These are phyloP conservation scores for Sepiola atlantica DNA, from an alignment of 2,888 invertebrate species.

Conservation along the genomic window DNA sequence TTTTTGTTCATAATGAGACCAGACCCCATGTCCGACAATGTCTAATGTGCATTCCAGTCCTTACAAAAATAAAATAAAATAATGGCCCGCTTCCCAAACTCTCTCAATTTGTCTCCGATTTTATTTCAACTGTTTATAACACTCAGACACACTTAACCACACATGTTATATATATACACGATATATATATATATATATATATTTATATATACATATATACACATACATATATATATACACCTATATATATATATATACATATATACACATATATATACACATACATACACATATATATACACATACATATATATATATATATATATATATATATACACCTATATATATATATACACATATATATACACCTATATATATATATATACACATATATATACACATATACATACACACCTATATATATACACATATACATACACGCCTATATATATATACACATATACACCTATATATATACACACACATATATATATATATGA, in stretches of 20 bases:
- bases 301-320: not conserved
- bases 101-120: not conserved
- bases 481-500: not conserved
- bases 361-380: not conserved
- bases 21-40: not conserved
- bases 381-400: not conserved
- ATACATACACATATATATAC: not conserved
- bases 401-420: not conserved
- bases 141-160: not conserved
- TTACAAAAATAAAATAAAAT: not conserved
- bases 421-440: too few species aligned
- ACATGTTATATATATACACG: not conserved
- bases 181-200: not conserved
- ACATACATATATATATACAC: too few species aligned
- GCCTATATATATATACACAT: not conserved
- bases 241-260: not conserved
- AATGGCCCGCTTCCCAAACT: not conserved
- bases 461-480: not conserved
- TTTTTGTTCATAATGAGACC: not conserved
- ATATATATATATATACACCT: not conserved
- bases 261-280: not conserved
- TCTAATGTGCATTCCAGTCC: not conserved
- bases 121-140: not conserved
- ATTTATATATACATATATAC: not conserved
- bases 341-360: conserved; percentile 16